Base-by-base conservation (phyloP, 2,888 invertebrate genomes). In the Omphaloscelis lunosa region DNA sequence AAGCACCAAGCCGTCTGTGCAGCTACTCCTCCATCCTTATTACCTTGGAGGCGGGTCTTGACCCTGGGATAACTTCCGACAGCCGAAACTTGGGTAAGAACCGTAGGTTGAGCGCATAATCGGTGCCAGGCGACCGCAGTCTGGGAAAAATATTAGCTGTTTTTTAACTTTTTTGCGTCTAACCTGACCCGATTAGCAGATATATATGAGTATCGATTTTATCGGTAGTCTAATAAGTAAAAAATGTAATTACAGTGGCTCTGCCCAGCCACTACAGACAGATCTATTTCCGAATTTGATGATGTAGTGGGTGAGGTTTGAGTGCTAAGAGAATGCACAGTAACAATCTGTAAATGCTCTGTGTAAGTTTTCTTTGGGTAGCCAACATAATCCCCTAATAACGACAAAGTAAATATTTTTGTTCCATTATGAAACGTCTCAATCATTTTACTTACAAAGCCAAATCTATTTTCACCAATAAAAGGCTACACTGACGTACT, bases 1-100 rank as follows among this genome's bases (percentile, higher is more conserved):
- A 59, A 17, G 17, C 17, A 63, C 29, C 29, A n/a, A 34, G n/a
- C 17, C 17, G 17, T 63, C 34, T 29, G 2, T 29, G 23, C 70
- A 62, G 7, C 23, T 45, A 62, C 70, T 29, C 61, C 70, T 29
- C 61, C 62, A 62, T 65, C 65, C 20, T 48, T 1, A 48, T n/a
- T 34, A 45, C 63, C 48, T 7, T 23, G n/a, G 23, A 45, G 29
- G 23, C 23, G 61, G 27, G 15, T 17, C 23, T 45, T 45, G 62
- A 70, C 45, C 45, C 29, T 20, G 4, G 29, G 48, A 63, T 12
- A 2, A 34, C 34, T n/a, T 63, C 45, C n/a, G 11, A 11, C n/a
- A 34, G 8, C 65, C n/a, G 48, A 8, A 63, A 63, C 48, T 71
- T 48, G 17, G 20, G 12, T 15, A 65, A 48, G 5, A 17, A 17